phyloP scores from a whole-genome alignment of 2,113 vertebrate species.

The Apteryx owenii region DNA sequence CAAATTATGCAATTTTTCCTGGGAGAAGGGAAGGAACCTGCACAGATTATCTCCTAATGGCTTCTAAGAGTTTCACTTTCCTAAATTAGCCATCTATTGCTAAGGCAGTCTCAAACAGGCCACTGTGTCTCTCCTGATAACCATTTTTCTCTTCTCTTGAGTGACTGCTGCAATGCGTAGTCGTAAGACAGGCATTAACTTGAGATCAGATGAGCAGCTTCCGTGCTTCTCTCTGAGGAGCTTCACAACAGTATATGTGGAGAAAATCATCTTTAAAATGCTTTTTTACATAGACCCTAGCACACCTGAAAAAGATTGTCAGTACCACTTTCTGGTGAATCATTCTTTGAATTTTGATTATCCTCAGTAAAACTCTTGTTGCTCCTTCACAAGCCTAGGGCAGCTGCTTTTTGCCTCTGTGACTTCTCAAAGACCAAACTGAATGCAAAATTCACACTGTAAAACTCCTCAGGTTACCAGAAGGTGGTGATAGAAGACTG shows the following conservation, averaged over 20 bases:
- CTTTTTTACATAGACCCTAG: neutral
- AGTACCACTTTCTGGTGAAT: neutral
- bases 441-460: neutral
- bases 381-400: neutral
- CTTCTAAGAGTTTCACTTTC: neutral
- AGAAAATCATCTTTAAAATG: neutral
- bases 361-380: neutral
- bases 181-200: neutral
- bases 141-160: neutral
- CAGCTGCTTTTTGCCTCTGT: neutral
- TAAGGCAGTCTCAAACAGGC: neutral
- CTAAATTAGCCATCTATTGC: neutral
- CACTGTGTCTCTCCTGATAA: neutral
- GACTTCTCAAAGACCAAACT: neutral
- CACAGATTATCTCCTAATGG: neutral
- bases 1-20: neutral
- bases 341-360: neutral
- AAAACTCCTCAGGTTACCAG: neutral
- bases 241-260: neutral
- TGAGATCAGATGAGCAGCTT: neutral
- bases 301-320: neutral
- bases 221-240: neutral
- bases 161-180: neutral
- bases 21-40: neutral
- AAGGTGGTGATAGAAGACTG: constrained; percentile 20